Base-by-base conservation (phyloP, 1,140 invertebrate genomes). In the Pinna nobilis region DNA sequence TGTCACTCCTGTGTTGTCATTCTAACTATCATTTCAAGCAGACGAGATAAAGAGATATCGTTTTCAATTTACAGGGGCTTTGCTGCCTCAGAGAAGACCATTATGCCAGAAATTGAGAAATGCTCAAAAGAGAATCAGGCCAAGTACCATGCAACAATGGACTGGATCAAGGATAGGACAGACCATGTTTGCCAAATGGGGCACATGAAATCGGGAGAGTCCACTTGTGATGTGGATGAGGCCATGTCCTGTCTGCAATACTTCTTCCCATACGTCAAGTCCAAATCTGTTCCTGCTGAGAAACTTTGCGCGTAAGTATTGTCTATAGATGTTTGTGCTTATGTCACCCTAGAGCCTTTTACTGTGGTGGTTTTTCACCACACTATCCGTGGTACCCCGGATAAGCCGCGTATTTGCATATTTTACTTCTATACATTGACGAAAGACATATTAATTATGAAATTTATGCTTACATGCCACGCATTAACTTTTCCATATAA, bases 241-340 rank as follows among this genome's bases (percentile, higher is more conserved):
- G 35, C 59, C 18, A 28, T 41, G 5, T 25, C 18, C 18, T 63
- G 59, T 44, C 37, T 37, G n/a, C 20, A 37, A 32, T 15, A n/a
- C n/a, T 25, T 63, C 6, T 41, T 63, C 35, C 59, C 59, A 1
- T 63, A 63, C 37, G 35, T 63, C 35, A 63, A 35, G 15, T n/a
- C 35, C 28, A 23, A 23, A 7, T n/a, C 35, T 28, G 39, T 23
- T 41, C 59, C 59, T 6, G 23, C 20, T 6, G 59, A 63, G 6
- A 63, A 63, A 44, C 35, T 63, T 4, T 63, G 59, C 59, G 28
- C 35, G 59, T 63, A 53, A 25, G 5, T 35, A n/a, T 2, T 1
- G 15, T 59, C 20, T 4, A 33, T 33, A n/a, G n/a, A n/a, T n/a
- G n/a, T n/a, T n/a, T n/a, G n/a, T n/a, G n/a, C n/a, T n/a, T n/a